phyloP scores from a whole-genome alignment of 2,113 vertebrate genomes.

The Malurus cyaneus region DNA sequence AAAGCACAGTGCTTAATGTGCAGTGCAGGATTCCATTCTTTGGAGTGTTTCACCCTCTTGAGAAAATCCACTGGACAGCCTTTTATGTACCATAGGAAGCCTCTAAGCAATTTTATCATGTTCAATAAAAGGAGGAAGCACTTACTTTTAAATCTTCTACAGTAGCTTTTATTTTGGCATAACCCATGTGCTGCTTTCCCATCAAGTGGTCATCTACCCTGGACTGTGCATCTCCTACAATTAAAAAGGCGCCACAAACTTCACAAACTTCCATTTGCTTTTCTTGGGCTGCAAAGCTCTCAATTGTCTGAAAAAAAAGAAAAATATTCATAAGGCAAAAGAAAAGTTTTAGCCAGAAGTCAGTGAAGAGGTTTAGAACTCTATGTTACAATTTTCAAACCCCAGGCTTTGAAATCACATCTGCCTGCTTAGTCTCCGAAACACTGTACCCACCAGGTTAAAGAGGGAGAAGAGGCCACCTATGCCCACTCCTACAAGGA shows the following conservation, averaged over 20 bases:
- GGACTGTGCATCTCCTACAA: constrained; percentile 97
- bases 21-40: background rate
- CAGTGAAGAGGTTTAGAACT: background rate
- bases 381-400: background rate
- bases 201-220: constrained; percentile 97
- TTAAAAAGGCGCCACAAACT: constrained; percentile 98
- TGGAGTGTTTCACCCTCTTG: background rate
- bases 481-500: background rate
- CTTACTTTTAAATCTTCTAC: constrained; percentile 97
- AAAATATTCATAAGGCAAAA: background rate
- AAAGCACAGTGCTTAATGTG: background rate
- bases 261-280: constrained; percentile 99
- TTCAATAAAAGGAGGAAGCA: background rate
- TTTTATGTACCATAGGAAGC: background rate
- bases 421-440: background rate
- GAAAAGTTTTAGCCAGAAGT: background rate
- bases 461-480: background rate
- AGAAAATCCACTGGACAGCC: background rate
- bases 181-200: constrained; percentile 99
- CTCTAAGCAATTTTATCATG: background rate
- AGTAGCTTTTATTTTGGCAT: constrained; percentile 98
- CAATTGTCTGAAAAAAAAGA: constrained; percentile 85
- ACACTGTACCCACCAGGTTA: background rate
- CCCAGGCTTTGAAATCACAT: background rate
- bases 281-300: constrained; percentile 98